Conservation (phyloP, 2,113 vertebrate genomes). For the Atractosteus spatula region DNA sequence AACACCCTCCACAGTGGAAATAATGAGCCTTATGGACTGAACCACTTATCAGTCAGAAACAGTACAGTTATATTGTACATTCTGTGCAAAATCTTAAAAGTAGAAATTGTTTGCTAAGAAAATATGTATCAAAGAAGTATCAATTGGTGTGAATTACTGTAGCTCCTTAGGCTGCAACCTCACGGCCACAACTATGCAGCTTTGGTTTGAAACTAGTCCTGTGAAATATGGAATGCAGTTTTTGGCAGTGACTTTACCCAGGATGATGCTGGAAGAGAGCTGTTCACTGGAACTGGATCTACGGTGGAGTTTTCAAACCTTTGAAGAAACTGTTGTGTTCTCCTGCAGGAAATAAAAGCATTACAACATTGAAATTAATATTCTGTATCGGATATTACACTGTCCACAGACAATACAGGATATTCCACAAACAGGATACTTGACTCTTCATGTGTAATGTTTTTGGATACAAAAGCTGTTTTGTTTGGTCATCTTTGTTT, state of each 20-base stretch:
- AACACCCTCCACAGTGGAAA: conserved; percentile 22
- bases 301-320: conserved; percentile 30
- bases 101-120: conserved; percentile 47
- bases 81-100: conserved; percentile 28
- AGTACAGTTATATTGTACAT: background rate
- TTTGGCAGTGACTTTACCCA: conserved; percentile 45
- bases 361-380: background rate
- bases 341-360: conserved; percentile 39
- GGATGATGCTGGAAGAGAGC: conserved; percentile 40
- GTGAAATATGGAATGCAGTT: conserved; percentile 20
- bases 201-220: conserved; percentile 32
- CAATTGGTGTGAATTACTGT: conserved; percentile 41
- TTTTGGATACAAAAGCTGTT: too few relatives aligned
- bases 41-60: conserved; percentile 11
- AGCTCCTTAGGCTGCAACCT: conserved; percentile 31
- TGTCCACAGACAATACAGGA: conserved; percentile 19
- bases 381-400: conserved; percentile 5
- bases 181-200: conserved; percentile 41
- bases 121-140: conserved; percentile 47
- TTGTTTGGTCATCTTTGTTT: too few relatives aligned
- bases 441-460: too few relatives aligned
- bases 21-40: conserved; percentile 36
- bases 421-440: conserved; percentile 15
- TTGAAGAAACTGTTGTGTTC: conserved; percentile 42
- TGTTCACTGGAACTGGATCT: conserved; percentile 29